phyloP scores from a whole-genome alignment of 2,797 vertebrate genomes.

The Gymnopithys bicolor region DNA sequence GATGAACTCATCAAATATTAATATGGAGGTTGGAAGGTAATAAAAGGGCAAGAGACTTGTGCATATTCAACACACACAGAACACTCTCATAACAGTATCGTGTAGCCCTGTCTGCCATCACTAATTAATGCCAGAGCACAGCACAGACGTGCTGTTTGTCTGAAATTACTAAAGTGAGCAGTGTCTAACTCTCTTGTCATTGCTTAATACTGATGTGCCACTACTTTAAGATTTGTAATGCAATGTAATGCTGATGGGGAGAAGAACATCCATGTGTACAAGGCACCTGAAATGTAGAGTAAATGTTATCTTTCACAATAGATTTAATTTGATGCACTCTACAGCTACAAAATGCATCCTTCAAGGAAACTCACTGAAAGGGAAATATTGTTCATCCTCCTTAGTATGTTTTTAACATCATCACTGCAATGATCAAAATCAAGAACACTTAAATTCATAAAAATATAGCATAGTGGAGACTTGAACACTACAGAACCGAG shows the following conservation, averaged over 20 bases:
- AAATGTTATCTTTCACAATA: background rate
- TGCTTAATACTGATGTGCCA: slow-evolving; percentile 11
- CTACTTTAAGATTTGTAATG: background rate
- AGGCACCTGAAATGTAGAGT: background rate
- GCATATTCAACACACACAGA: slow-evolving; percentile 58
- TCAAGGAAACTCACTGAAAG: background rate
- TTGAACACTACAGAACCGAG: background rate
- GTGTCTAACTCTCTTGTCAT: background rate
- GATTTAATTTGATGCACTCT: background rate
- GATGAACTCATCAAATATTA: slow-evolving; percentile 75
- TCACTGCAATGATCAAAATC: background rate
- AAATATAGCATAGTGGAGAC: background rate
- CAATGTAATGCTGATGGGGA: background rate
- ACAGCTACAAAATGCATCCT: background rate
- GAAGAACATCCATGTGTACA: background rate
- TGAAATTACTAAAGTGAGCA: slow-evolving; percentile 36
- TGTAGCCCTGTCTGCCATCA: slow-evolving; percentile 45
- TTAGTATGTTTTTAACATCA: background rate
- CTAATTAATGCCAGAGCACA: slow-evolving; percentile 54
- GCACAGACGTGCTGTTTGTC: background rate
- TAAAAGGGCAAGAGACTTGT: slow-evolving; percentile 65
- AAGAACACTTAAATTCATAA: background rate
- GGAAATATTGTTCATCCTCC: background rate
- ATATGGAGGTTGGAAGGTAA: slow-evolving; percentile 73
- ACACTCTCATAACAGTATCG: slow-evolving; percentile 20